A percentile compares a stretch with the other conserved stretches of the same genome.
Evolutionary conservation across 2,797 vertebrate species (phyloP).

Genomic region (Scolopax bukidnonensis): DNA sequence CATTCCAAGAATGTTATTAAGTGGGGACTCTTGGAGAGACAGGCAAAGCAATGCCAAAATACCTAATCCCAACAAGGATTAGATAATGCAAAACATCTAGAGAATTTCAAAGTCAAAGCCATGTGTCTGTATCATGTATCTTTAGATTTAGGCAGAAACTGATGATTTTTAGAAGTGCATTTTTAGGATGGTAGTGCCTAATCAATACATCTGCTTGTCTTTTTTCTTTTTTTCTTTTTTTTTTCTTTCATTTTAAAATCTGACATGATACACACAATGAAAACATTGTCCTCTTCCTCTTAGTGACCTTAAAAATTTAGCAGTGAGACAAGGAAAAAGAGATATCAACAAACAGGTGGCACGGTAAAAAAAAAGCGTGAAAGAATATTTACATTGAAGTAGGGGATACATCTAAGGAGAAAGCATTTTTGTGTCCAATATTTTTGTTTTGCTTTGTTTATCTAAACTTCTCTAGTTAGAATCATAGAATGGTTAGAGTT

Average conservation of each 20-base stretch:
- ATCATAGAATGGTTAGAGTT: no score
- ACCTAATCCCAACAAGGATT: background rate
- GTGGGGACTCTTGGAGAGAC: background rate
- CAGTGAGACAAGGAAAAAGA: background rate
- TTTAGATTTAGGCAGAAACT: background rate
- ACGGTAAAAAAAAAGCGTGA: background rate
- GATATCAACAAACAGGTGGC: background rate
- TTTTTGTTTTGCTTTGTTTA: background rate
- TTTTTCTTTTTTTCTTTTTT: background rate
- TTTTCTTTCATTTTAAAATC: background rate
- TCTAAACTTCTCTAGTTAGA: background rate
- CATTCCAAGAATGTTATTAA: background rate
- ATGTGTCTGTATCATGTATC: fast-evolving
- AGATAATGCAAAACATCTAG: background rate
- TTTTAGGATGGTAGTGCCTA: background rate
- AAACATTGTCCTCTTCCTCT: background rate
- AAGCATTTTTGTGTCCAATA: background rate
- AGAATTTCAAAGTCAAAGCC: background rate
- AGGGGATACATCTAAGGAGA: background rate
- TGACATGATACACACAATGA: background rate
- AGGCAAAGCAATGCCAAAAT: background rate
- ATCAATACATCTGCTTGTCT: background rate
- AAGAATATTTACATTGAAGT: background rate
- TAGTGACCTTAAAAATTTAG: background rate
- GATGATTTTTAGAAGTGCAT: background rate